These are phyloP conservation scores for Torymus auratus DNA, from an alignment of 2,888 invertebrate genomes.

Conservation along the genomic window DNA sequence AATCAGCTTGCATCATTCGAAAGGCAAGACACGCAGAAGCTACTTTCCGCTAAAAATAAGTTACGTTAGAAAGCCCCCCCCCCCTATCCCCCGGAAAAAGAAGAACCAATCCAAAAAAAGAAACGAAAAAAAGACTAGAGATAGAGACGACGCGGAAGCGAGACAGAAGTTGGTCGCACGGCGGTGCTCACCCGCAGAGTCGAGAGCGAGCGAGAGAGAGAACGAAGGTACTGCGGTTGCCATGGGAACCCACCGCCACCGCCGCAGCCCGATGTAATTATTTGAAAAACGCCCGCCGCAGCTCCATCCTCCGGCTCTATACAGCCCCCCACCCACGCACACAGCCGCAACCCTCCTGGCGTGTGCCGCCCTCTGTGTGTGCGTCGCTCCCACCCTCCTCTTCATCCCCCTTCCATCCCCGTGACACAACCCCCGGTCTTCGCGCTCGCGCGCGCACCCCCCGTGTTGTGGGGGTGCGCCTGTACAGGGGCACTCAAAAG, in stretches of 20 bases:
- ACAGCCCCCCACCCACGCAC: slow-evolving; percentile 56
- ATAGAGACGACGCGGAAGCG: slow-evolving; percentile 30
- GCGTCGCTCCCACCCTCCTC: slow-evolving; percentile 18
- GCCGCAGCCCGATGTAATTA: slow-evolving; percentile 76
- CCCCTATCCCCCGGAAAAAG: no score
- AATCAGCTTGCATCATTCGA: slow-evolving; percentile 38
- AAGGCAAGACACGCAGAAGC: slow-evolving; percentile 25
- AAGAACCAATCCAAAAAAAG: no score
- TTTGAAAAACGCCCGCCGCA: slow-evolving; percentile 76
- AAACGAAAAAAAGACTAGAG: slow-evolving; percentile 16
- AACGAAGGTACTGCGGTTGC: slow-evolving; percentile 75
- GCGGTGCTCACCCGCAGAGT: slow-evolving; percentile 59
- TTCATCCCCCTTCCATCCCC: slow-evolving; percentile 4
- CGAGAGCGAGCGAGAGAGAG: slow-evolving; percentile 64
- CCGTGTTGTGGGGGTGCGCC: slow-evolving; percentile 61
- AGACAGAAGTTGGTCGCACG: slow-evolving; percentile 63
- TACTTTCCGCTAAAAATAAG: slow-evolving; percentile 40
- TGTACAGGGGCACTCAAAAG: slow-evolving; percentile 55
- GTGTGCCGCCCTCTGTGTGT: not conserved
- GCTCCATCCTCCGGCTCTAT: slow-evolving; percentile 68
- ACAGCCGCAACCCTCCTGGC: not conserved
- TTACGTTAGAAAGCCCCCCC: not conserved
- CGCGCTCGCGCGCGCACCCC: slow-evolving; percentile 61
- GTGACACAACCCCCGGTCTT: slow-evolving; percentile 67
- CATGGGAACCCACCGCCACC: slow-evolving; percentile 74